Conservation (phyloP, 2,888 invertebrate genomes). For the Pherbina coryleti region DNA sequence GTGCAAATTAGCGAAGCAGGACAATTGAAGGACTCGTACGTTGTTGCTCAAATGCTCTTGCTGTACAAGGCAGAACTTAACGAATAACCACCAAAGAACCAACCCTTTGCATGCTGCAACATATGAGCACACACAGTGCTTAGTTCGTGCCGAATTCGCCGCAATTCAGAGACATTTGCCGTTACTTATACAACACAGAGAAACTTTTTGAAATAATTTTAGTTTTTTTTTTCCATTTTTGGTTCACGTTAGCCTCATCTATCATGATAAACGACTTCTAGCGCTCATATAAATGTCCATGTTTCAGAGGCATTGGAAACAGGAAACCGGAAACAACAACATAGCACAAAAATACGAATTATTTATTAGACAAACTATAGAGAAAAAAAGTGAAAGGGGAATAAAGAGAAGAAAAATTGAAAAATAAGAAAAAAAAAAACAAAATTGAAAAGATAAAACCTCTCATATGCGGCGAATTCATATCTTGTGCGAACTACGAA, state of each 20-base stretch:
- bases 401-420: neutral
- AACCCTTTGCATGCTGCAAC: neutral
- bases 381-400: neutral
- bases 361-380: slow-evolving; percentile 17
- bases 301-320: slow-evolving; percentile 1
- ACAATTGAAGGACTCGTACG: slow-evolving; percentile 35
- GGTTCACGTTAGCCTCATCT: slow-evolving; percentile 6
- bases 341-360: slow-evolving; percentile 15
- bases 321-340: slow-evolving; percentile 8
- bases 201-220: neutral
- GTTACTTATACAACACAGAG: neutral
- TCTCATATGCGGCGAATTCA: slow-evolving; percentile 24
- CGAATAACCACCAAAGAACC: neutral
- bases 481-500: neutral
- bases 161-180: neutral
- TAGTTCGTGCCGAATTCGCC: neutral
- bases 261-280: slow-evolving; percentile 25
- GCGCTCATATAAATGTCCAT: slow-evolving; percentile 12
- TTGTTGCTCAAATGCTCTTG: neutral
- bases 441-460: neutral
- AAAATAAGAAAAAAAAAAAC: neutral
- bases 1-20: slow-evolving; percentile 18
- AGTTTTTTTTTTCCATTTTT: neutral
- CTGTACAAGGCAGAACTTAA: neutral
- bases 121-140: too few species aligned